Base-by-base conservation (phyloP, 1,140 invertebrate species). In the Heliothis subflexa region DNA sequence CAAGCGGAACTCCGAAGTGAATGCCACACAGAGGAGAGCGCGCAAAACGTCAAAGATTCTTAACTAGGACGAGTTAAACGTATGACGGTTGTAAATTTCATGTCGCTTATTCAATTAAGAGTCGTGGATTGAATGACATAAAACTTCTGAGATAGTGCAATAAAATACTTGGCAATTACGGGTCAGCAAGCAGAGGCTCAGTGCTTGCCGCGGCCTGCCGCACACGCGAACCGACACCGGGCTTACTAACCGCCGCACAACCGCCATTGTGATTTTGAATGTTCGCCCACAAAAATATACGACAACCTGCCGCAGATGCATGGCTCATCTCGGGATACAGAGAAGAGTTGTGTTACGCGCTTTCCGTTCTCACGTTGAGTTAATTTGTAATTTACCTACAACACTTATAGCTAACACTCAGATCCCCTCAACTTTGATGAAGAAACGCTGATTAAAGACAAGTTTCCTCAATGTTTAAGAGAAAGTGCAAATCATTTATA, bases 41-140 rank as follows among this genome's bases (percentile, higher is more conserved):
- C 62, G 81, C 64, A 78, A 80, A 76, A 85, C 78, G 85, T 88
- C 85, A 86, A 85, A 87, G 81, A 84, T 88, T 81, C 79, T 84
- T 86, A 88, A 89, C 86, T 88, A 89, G 85, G 81, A 88, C 88
- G 80, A 86, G 85, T 86, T 86, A 86, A 92, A 90, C 81, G 83
- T 90, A 94, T 89, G 88, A 89, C 78, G 81, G 88, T 91, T 90
- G 88, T 94, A 94, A 93, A 92, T 93, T 92, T 90, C 85, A 85
- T 86, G 86, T 90, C 87, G 81, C 87, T 94, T 91, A 92, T 93
- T 93, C 91, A 93, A 94, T 94, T 92, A 92, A 90, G 89, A 91
- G 83, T 88, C 87, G 87, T 87, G 85, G 85, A 92, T 92, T 91
- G 90, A 92, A 93, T 91, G 87, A 91, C 89, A 93, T 93, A 93